A percentile compares a stretch with the other conserved stretches of the same genome.
These are phyloP conservation scores for Monochamus saltuarius DNA, from an alignment of 1,140 invertebrate species.

Conservation along the genomic window DNA sequence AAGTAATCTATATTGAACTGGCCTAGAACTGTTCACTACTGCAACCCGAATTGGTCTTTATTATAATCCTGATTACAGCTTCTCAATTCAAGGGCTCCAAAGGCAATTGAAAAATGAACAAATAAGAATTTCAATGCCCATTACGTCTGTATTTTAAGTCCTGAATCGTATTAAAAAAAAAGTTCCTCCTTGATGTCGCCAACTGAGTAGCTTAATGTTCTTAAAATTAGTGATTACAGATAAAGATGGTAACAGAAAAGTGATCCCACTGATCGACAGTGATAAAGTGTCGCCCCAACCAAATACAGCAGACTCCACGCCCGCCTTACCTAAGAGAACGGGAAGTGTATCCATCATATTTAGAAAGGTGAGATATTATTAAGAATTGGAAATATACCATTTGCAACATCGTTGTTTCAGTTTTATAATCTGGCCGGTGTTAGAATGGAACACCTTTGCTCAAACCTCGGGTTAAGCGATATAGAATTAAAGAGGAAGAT, in stretches of 20 bases:
- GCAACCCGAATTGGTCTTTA: too few relatives aligned
- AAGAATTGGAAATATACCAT: not conserved
- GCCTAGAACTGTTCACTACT: too few relatives aligned
- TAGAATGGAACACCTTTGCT: constrained; percentile 87
- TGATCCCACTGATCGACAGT: constrained; percentile 31
- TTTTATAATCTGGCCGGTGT: constrained; percentile 91
- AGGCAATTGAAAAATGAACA: too few relatives aligned
- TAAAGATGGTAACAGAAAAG: constrained; percentile 34
- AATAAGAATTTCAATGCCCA: too few relatives aligned
- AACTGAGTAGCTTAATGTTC: constrained; percentile 5
- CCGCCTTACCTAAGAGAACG: constrained; percentile 56
- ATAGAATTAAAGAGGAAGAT: constrained; percentile 82
- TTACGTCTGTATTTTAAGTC: too few relatives aligned
- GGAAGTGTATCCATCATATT: constrained; percentile 75
- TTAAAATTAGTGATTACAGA: constrained; percentile 34
- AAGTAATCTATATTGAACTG: too few relatives aligned
- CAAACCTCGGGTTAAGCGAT: constrained; percentile 73
- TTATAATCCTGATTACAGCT: too few relatives aligned
- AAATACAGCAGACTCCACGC: constrained; percentile 10
- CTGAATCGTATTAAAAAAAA: too few relatives aligned
- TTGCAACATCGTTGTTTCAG: constrained; percentile 50
- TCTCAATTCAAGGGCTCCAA: too few relatives aligned
- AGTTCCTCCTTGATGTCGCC: too few relatives aligned
- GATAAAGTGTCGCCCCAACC: not conserved
- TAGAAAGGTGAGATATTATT: constrained; percentile 62